Base-by-base conservation (phyloP, 2,888 invertebrate species). In the Drosophila flavopinicola region DNA sequence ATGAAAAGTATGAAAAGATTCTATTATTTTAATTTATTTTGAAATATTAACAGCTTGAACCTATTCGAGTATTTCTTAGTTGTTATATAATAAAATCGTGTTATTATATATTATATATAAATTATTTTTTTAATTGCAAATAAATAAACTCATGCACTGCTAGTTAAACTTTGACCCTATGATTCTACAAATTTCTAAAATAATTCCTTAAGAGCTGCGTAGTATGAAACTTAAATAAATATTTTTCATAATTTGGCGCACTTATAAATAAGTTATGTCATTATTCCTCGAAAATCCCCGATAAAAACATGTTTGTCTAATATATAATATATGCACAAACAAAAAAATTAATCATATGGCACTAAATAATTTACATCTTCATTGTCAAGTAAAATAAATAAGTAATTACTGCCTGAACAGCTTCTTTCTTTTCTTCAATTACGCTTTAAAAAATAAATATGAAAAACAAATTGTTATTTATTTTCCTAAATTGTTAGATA, bases 391-490 rank as follows among this genome's bases (percentile, higher is more conserved):
- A 7, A 48, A 52, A 48, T 45, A 54, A 48, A 66, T 52, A 35
- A 39, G 44, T 42, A 33, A 58, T 33, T 47, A 49, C 27, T 41
- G 48, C 7, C 25, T 29, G 11, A 35, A 20, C 33, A n/a, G n/a
- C n/a, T n/a, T n/a, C 15, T 35, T 33, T 37, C 39, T 39, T 7
- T 23, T 20, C 7, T 10, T 9, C 3, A 58, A 59, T 52, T 58
- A 38, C 49, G 59, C 24, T 56, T 29, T 27, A 37, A 37, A 29
- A 35, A 39, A 41, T 45, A 17, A 38, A 17, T 38, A 24, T 15
- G 7, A 15, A 32, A 49, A 33, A 29, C 39, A 67, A 33, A 48
- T 37, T 25, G 44, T 29, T 39, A 61, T 48, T 66, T 59, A 52
- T 58, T 66, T 66, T 11, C 10, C n/a, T 6, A 20, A 11, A n/a